A percentile compares a stretch with the other conserved stretches of the same genome.
phyloP scores from a whole-genome alignment of 2,797 vertebrate species.

The Anomalospiza imberbis region DNA sequence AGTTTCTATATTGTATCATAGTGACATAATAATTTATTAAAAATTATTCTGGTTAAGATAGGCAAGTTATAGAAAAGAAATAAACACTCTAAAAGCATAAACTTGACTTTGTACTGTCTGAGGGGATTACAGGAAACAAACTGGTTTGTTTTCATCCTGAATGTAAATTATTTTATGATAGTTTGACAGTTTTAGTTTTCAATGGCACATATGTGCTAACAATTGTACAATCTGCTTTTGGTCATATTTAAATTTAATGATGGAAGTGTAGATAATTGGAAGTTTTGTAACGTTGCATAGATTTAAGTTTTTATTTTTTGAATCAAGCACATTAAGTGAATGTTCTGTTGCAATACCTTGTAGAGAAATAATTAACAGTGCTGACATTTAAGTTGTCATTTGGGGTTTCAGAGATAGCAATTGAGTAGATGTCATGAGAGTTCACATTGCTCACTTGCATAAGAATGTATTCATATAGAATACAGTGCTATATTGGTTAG shows the following conservation, averaged over 20 bases:
- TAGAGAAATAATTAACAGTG: conserved; percentile 33
- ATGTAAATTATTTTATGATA: neutral
- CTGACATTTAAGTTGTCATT: conserved; percentile 52
- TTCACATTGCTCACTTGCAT: conserved; percentile 2
- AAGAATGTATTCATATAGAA: neutral
- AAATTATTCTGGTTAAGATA: neutral
- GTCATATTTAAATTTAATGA: neutral
- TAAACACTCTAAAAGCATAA: neutral
- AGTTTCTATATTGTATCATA: neutral
- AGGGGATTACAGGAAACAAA: neutral
- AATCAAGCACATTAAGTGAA: neutral
- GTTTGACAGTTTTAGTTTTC: neutral
- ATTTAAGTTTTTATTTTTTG: neutral
- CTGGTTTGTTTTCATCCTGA: neutral
- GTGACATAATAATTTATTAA: neutral
- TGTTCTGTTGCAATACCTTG: conserved; percentile 12
- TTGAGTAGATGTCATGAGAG: neutral
- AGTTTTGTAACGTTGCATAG: neutral
- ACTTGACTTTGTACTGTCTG: neutral
- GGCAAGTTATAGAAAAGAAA: neutral
- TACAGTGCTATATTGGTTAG: neutral
- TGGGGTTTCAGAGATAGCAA: neutral
- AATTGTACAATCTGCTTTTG: neutral
- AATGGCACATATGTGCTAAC: neutral
- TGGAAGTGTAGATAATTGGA: neutral